Conservation (phyloP, 92 coral and sea anemone species). For the Chrysogorgia sp. region DNA sequence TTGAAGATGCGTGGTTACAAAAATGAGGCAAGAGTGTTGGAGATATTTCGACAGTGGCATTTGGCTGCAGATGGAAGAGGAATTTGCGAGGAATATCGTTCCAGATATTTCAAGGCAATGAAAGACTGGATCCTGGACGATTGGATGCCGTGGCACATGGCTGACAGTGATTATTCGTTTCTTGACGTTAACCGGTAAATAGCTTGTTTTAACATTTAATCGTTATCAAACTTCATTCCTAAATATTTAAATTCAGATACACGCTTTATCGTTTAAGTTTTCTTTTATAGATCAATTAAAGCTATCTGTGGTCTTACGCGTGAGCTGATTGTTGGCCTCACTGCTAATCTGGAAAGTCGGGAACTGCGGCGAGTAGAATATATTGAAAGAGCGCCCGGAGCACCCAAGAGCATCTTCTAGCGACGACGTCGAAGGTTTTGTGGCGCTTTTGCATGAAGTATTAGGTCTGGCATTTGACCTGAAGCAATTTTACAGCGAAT, state of each 20-base stretch:
- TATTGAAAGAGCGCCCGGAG: slow-evolving; percentile 52
- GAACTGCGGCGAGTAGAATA: slow-evolving; percentile 55
- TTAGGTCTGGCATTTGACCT: slow-evolving; percentile 60
- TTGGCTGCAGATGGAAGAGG: slow-evolving; percentile 63
- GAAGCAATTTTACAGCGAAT: slow-evolving; percentile 57
- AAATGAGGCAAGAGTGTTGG: slow-evolving; percentile 12
- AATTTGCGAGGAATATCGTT: slow-evolving; percentile 25
- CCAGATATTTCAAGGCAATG: slow-evolving; percentile 30
- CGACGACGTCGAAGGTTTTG: slow-evolving; percentile 72
- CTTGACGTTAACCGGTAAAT: background rate
- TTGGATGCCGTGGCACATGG: slow-evolving; percentile 60
- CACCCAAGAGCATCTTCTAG: slow-evolving; percentile 75
- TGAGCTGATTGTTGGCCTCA: slow-evolving; percentile 65
- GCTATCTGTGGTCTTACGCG: slow-evolving; percentile 70
- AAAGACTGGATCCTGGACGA: slow-evolving; percentile 55
- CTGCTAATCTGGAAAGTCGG: slow-evolving; percentile 69
- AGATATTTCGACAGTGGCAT: slow-evolving; percentile 46
- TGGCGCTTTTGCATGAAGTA: slow-evolving; percentile 65
- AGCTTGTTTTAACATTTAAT: too few relatives aligned
- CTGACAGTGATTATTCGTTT: background rate
- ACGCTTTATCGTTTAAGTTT: too few relatives aligned
- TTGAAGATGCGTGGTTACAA: slow-evolving; percentile 26
- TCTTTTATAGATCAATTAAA: slow-evolving; percentile 56
- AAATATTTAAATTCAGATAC: too few relatives aligned
- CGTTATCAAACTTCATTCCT: too few relatives aligned